Evolutionary conservation across 2,797 vertebrate species (phyloP).

Genomic region (Galago senegalensis): DNA sequence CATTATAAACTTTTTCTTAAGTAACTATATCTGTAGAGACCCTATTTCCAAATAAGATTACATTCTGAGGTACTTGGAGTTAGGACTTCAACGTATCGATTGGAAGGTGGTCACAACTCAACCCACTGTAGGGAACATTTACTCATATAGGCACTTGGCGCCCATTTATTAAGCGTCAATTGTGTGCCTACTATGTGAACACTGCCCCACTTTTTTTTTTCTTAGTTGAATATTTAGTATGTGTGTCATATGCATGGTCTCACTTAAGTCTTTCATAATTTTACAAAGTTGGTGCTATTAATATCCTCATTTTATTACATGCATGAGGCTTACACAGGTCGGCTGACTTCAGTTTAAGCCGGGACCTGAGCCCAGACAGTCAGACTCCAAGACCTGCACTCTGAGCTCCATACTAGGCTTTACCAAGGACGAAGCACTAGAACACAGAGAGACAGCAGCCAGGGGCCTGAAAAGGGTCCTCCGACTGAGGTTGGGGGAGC

Average conservation of each 20-base stretch:
- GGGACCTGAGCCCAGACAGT: not conserved
- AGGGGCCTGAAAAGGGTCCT: not conserved
- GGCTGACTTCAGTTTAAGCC: not conserved
- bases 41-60: conserved; percentile 8
- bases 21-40: not conserved
- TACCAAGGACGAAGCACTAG: not conserved
- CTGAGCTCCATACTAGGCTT: not conserved
- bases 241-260: not conserved
- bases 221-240: not conserved
- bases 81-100: not conserved
- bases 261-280: not conserved
- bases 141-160: not conserved
- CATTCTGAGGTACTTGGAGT: not conserved
- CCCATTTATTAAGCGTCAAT: not conserved
- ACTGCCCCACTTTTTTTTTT: not conserved
- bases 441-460: not conserved
- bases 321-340: not conserved
- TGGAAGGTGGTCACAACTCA: not conserved
- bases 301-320: not conserved
- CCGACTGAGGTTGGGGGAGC: rapidly evolving
- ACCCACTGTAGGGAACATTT: not conserved
- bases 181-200: not conserved
- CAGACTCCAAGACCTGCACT: not conserved
- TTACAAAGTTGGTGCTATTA: not conserved
- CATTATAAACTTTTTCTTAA: not conserved